Base-by-base conservation (phyloP, 2,797 vertebrate species). In the Sebastes variabilis region DNA sequence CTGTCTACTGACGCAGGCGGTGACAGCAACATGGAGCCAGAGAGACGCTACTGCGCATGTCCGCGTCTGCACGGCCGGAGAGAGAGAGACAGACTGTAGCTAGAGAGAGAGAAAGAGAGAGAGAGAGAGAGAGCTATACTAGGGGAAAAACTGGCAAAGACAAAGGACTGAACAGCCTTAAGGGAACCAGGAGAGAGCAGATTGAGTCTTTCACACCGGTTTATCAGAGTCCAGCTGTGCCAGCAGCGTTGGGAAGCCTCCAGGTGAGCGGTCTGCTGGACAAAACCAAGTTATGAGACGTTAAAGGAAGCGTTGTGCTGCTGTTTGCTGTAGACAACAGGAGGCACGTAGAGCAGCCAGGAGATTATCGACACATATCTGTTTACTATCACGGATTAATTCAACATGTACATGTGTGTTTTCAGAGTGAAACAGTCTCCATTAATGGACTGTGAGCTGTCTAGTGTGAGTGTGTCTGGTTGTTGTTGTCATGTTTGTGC, bases 141-240 rank as follows among this genome's bases (percentile, higher is more conserved):
- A 90, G 93, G 93, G 92, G 89, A 85, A 89, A 94, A 95, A 95
- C 89, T 94, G 92, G 75, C 73, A 85, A 77, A 95, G 95, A 96
- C 94, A 95, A 96, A 96, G 95, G 92, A 92, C 84, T 81, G 83
- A 85, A 81, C 82, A 86, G 78, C 54, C 61, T 46, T 85, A 34
- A 9, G 60, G 73, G 58, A 82, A 29, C 62, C 36, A 75, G 75
- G 55, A 61, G 30, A 32, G 65, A 66, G 25, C 12, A 24, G 13
- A 20, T 10, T 38, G 5, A 10, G 32, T 27, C 81, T 75, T 52
- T 66, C n/a, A 3, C 27, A 29, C 38, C 78, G 71, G 59, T 64
- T 81, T 77, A n/a, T 72, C 58, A 13, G 1, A 24, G 58, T 14
- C 18, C 30, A 14, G 69, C 46, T 9, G 80, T n/a, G 27, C 14